These are phyloP conservation scores for Sebastiscus tertius DNA, from an alignment of 2,797 vertebrate species.

Conservation along the genomic window DNA sequence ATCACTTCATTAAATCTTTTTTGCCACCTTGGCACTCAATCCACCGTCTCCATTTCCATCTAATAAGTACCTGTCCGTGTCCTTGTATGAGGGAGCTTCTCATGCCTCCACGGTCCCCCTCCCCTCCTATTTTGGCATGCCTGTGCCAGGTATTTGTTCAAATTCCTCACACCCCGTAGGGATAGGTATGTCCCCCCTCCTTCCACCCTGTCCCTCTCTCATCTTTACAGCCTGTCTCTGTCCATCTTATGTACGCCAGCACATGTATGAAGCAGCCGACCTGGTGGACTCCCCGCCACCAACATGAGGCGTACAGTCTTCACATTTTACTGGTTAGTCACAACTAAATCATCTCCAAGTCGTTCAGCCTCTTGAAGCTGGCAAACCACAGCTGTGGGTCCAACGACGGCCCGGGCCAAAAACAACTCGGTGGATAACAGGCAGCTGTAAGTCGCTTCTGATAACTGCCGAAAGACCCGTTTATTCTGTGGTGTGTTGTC, in stretches of 20 bases:
- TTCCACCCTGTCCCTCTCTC: slow-evolving; percentile 55
- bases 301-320: slow-evolving; percentile 39
- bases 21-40: neutral
- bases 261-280: slow-evolving; percentile 69
- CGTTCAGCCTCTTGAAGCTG: slow-evolving; percentile 66
- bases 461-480: slow-evolving; percentile 68
- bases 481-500: slow-evolving; percentile 63
- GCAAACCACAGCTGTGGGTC: slow-evolving; percentile 70
- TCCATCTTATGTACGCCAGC: slow-evolving; percentile 77
- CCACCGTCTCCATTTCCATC: slow-evolving; percentile 34
- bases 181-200: slow-evolving; percentile 84
- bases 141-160: slow-evolving; percentile 88
- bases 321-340: slow-evolving; percentile 62
- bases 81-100: slow-evolving; percentile 42
- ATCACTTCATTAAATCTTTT: slow-evolving; percentile 20
- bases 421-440: slow-evolving; percentile 72
- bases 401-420: slow-evolving; percentile 57
- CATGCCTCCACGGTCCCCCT: slow-evolving; percentile 40
- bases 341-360: slow-evolving; percentile 72
- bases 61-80: slow-evolving; percentile 54
- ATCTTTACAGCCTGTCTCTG: slow-evolving; percentile 84
- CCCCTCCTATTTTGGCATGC: slow-evolving; percentile 82
- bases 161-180: slow-evolving; percentile 88
- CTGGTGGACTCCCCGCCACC: slow-evolving; percentile 47
- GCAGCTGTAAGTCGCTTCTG: slow-evolving; percentile 71